Conservation (phyloP, 2,113 vertebrate species). For the Pteronura brasiliensis region DNA sequence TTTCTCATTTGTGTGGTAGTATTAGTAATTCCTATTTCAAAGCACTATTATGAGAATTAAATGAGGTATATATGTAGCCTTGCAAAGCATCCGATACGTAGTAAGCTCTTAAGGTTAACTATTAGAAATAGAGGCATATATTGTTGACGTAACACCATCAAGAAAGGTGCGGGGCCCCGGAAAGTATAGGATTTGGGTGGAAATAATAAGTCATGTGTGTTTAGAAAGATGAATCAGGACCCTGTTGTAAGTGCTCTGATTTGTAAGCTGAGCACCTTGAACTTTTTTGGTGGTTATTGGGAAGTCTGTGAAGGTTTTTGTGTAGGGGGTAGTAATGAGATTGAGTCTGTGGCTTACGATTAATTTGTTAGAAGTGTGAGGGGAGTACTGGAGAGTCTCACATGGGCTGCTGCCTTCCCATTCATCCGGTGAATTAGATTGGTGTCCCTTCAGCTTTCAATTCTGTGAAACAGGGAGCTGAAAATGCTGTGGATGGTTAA, state of each 20-base stretch:
- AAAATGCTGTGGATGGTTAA: neutral
- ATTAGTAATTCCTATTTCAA: neutral
- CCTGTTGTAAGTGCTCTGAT: neutral
- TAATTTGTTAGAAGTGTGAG: neutral
- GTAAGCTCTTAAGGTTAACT: neutral
- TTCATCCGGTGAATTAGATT: neutral
- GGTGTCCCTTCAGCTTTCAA: neutral
- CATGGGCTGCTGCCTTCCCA: neutral
- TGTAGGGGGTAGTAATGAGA: neutral
- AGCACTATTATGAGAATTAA: neutral
- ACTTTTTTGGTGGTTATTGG: neutral
- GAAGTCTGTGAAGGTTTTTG: neutral
- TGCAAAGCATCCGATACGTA: neutral
- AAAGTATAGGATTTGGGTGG: neutral
- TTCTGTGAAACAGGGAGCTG: neutral
- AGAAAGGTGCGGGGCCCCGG: neutral
- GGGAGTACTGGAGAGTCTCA: neutral
- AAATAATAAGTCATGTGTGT: neutral
- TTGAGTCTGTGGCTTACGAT: neutral
- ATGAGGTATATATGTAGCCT: neutral
- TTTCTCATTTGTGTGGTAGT: slow-evolving; percentile 5
- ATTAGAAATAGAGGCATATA: neutral
- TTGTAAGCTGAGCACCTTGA: neutral
- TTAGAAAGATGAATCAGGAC: neutral
- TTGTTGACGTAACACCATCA: neutral